Percentiles rank a stretch among this genome's conserved stretches.
Evolutionary conservation across 2,888 invertebrate genomes (phyloP).

Genomic region (Pseudococcus jackbeardsleyi): DNA sequence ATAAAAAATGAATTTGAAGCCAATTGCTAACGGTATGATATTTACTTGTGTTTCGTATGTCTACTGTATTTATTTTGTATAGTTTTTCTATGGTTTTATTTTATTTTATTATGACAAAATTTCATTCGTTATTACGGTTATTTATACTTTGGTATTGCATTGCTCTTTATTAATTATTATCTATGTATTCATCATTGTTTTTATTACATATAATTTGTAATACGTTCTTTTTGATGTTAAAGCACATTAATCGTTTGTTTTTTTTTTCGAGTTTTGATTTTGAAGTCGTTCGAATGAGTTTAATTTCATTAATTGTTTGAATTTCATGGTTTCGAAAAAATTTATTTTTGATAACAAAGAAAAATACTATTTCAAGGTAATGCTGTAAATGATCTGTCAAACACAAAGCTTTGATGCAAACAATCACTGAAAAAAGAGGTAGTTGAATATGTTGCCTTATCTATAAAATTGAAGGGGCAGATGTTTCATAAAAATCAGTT

Average conservation of each 20-base stretch:
- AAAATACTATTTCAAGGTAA: no score
- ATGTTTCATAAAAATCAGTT: no score
- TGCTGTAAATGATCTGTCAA: no score
- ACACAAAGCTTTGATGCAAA: no score
- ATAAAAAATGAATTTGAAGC: neutral
- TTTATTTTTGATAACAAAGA: no score
- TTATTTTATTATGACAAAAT: neutral
- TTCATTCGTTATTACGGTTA: neutral
- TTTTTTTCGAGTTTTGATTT: neutral
- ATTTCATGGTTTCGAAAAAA: no score
- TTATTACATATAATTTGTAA: neutral
- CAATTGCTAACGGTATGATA: neutral
- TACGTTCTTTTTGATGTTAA: neutral
- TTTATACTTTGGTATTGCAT: neutral
- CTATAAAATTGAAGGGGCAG: no score
- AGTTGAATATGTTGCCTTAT: no score
- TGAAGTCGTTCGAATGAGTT: no score
- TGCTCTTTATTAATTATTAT: neutral
- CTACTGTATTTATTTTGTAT: neutral
- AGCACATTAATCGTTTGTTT: neutral
- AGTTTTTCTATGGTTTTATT: neutral
- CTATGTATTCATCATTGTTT: neutral
- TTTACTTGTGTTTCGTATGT: neutral
- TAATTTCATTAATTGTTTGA: no score
- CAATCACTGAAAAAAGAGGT: no score